phyloP scores from a whole-genome alignment of 2,888 invertebrate genomes.

The Drosophila mimica region DNA sequence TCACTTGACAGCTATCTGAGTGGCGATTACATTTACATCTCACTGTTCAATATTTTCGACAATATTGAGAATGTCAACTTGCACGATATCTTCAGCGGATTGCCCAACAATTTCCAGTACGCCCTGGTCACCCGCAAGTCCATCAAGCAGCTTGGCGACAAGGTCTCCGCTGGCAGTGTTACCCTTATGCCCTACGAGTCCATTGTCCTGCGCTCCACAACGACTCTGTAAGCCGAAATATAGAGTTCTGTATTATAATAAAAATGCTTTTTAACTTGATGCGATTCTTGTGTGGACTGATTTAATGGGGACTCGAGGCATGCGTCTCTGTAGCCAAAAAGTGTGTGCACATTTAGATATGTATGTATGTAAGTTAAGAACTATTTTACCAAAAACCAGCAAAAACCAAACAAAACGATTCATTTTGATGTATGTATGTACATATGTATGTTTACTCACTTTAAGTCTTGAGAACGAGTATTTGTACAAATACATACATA shows the following conservation, averaged over 20 bases:
- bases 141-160: slow-evolving; percentile 70
- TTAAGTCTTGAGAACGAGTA: no score
- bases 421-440: no score
- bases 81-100: slow-evolving; percentile 59
- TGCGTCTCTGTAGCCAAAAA: not conserved
- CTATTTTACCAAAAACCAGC: no score
- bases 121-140: slow-evolving; percentile 80
- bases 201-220: slow-evolving; percentile 71
- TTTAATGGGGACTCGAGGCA: not conserved
- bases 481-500: not conserved
- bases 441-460: not conserved
- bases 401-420: no score
- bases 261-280: slow-evolving; percentile 5
- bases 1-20: slow-evolving; percentile 53
- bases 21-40: slow-evolving; percentile 83
- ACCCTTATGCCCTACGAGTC: slow-evolving; percentile 78
- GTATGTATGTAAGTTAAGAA: no score
- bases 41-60: slow-evolving; percentile 85
- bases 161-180: slow-evolving; percentile 58
- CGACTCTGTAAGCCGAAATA: slow-evolving; percentile 29
- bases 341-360: no score
- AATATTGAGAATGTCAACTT: slow-evolving; percentile 84
- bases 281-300: slow-evolving; percentile 3
- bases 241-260: not conserved
- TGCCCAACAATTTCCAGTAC: slow-evolving; percentile 75